Evolutionary conservation across 2,888 invertebrate species (phyloP).

Genomic region (Eilema griseolum): DNA sequence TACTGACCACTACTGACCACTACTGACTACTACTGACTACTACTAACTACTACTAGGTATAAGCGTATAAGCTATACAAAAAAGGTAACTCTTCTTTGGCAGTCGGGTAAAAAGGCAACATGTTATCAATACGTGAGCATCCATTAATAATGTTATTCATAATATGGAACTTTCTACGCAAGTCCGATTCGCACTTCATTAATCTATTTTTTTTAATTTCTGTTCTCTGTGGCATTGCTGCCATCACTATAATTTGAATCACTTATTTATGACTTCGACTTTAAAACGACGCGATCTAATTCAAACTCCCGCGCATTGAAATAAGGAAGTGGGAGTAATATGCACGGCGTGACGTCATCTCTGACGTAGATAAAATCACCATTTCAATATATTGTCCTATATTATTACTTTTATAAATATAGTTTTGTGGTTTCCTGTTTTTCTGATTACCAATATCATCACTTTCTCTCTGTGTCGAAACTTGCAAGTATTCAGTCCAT

Average conservation of each 20-base stretch:
- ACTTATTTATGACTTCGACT: background rate
- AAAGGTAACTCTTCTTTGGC: no score
- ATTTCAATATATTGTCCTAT: background rate
- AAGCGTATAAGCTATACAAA: no score
- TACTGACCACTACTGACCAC: no score
- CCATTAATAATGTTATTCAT: background rate
- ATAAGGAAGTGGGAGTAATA: background rate
- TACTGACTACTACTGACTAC: no score
- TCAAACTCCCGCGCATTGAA: background rate
- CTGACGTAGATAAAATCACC: background rate
- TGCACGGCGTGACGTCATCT: conserved; percentile 1
- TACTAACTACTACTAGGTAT: no score
- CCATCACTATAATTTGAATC: background rate
- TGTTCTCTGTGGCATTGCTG: background rate
- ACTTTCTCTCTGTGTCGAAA: background rate
- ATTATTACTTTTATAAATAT: background rate
- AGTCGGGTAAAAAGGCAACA: no score
- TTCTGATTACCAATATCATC: background rate
- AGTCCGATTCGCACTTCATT: background rate
- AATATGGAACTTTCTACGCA: background rate
- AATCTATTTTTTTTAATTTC: background rate
- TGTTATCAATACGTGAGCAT: no score
- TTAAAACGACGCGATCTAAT: background rate
- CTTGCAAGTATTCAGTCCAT: background rate
- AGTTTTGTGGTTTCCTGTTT: background rate